phyloP scores from a whole-genome alignment of 2,113 vertebrate species.

The Kryptolebias marmoratus region DNA sequence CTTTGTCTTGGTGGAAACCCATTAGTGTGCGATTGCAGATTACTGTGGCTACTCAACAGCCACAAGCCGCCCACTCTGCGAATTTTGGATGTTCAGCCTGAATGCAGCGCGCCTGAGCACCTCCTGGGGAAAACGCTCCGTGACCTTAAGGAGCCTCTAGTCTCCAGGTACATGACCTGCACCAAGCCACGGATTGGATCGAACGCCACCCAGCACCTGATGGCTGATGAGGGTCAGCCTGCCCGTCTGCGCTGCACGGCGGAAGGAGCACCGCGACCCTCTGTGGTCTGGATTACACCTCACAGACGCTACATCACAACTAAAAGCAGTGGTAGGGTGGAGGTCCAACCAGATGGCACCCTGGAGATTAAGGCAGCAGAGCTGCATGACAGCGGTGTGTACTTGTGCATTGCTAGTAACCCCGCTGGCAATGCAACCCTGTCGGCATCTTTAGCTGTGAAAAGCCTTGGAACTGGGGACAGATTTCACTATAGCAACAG shows the following conservation, averaged over 20 bases:
- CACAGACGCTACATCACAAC: constrained; percentile 92
- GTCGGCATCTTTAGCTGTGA: constrained; percentile 92
- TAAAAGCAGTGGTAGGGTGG: constrained; percentile 93
- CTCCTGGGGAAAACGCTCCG: constrained; percentile 91
- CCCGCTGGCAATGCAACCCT: constrained; percentile 94
- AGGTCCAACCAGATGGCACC: constrained; percentile 91
- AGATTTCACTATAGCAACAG: constrained; percentile 92
- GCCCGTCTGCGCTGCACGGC: constrained; percentile 92
- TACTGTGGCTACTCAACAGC: constrained; percentile 91
- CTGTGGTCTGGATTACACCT: constrained; percentile 94
- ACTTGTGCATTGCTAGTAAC: constrained; percentile 94
- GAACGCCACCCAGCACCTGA: constrained; percentile 90
- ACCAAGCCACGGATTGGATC: constrained; percentile 91
- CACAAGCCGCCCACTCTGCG: constrained; percentile 89
- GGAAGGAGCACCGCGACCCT: constrained; percentile 89
- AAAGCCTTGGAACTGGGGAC: constrained; percentile 85
- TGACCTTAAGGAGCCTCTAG: constrained; percentile 89
- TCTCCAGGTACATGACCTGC: constrained; percentile 94
- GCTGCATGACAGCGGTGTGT: constrained; percentile 95
- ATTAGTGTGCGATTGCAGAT: constrained; percentile 93
- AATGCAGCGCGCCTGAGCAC: constrained; percentile 88
- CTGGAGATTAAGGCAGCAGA: constrained; percentile 96
- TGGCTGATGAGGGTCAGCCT: constrained; percentile 92
- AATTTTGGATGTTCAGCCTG: constrained; percentile 90
- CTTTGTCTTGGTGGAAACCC: constrained; percentile 94